Evolutionary conservation across 1,140 invertebrate genomes (phyloP).

Genomic region (Neodiprion virginianus): DNA sequence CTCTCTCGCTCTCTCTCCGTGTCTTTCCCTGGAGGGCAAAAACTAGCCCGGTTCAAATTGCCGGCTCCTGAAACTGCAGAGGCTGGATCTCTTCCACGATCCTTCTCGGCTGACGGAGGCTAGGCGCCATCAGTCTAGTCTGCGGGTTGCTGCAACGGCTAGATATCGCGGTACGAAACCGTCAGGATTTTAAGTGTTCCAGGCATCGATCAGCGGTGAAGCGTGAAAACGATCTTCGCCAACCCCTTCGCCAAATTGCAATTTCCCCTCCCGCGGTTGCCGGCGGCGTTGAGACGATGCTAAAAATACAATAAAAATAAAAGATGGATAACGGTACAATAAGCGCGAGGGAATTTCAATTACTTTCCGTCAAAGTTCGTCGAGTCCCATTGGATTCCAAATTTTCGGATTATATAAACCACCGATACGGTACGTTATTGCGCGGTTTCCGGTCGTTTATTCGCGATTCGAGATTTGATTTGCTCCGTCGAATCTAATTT

Average conservation of each 20-base stretch:
- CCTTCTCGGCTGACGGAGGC: not conserved
- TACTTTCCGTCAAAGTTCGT: not conserved
- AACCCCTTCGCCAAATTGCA: constrained; percentile 6
- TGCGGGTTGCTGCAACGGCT: not conserved
- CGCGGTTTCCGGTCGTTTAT: not conserved
- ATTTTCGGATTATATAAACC: not conserved
- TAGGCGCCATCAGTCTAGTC: not conserved
- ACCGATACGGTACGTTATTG: not conserved
- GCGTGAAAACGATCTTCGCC: not conserved
- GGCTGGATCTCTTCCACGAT: not conserved
- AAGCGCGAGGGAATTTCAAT: not conserved
- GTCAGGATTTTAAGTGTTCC: constrained; percentile 7
- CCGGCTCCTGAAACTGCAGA: not conserved
- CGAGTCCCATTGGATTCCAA: not conserved
- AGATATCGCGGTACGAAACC: not conserved
- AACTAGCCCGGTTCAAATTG: not conserved
- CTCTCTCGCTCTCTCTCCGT: too few species aligned
- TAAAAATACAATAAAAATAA: not conserved
- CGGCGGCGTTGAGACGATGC: not conserved
- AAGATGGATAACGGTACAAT: constrained; percentile 2
- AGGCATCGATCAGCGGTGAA: constrained; percentile 6
- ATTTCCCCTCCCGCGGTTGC: not conserved
- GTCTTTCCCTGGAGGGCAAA: not conserved
- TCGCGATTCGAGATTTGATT: not conserved
- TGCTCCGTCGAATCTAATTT: not conserved